phyloP scores from a whole-genome alignment of 2,888 invertebrate genomes.

The Megastigmus dorsalis region DNA sequence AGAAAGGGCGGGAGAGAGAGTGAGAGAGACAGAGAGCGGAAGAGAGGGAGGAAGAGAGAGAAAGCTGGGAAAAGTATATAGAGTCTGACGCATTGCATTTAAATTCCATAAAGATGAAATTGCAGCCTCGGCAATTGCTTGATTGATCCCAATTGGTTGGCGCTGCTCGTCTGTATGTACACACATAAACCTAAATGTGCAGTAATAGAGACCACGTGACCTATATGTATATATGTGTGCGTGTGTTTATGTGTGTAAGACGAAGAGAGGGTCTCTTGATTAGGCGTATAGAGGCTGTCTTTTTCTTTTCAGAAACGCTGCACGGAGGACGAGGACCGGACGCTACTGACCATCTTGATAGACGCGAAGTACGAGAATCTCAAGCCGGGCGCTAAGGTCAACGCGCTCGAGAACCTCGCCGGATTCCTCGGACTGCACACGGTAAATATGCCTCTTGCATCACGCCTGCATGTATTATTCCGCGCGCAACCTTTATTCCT shows the following conservation, averaged over 20 bases:
- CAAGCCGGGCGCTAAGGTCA: conserved; percentile 79
- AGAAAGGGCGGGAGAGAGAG: no score
- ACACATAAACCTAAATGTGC: no score
- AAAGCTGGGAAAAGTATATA: no score
- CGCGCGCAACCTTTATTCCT: not conserved
- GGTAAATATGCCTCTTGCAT: conserved; percentile 72
- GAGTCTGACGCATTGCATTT: no score
- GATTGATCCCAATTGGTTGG: conserved; percentile 67
- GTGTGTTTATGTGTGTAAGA: not conserved
- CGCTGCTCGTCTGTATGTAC: not conserved
- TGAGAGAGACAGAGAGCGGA: no score
- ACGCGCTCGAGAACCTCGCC: conserved; percentile 83
- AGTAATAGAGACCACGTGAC: no score
- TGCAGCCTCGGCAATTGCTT: conserved; percentile 56
- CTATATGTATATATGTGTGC: not conserved
- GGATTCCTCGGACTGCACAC: conserved; percentile 82
- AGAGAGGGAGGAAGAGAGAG: no score
- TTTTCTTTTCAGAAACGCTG: conserved; percentile 68
- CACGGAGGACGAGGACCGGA: conserved; percentile 75
- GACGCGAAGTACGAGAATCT: conserved; percentile 81
- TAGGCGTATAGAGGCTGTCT: not conserved
- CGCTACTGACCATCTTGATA: conserved; percentile 81
- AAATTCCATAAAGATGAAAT: conserved; percentile 65
- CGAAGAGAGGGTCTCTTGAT: not conserved
- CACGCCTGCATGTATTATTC: no score